Base-by-base conservation (phyloP, 2,797 vertebrate species). In the Glyptemys insculpta region DNA sequence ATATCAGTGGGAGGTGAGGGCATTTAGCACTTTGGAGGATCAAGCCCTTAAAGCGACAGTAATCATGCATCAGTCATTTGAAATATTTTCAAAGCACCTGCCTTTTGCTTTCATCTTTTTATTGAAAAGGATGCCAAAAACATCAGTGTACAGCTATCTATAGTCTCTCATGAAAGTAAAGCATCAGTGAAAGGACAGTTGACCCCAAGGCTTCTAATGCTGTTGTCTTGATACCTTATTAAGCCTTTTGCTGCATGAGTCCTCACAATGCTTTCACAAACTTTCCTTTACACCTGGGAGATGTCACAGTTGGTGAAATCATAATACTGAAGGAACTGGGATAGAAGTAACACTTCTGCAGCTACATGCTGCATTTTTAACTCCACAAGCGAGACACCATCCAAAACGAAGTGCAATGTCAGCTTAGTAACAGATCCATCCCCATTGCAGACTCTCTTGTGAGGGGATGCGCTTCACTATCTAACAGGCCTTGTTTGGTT, bases 201-300 rank as follows among this genome's bases (percentile, higher is more conserved):
- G 37, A 86, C 68, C 88, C 2, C 0, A 59, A 52, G 53, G 85
- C 74, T 87, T 21, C 21, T 44, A n/a, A 49, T 1, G 2, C 29
- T 85, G 16, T 80, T 92, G 78, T 62, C 41, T 49, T 91, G 88
- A 79, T 89, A 84, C 72, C 56, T 59, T 23, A 1, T 86, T 87
- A 11, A 92, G 8, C 44, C 68, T 54, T 91, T 79, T 96, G 81
- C 62, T 54, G 11, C 0, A 19, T 8, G 81, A 87, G 59, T 27
- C 25, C 44, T 91, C 41, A 29, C 31, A 44, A 44, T 1, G 62
- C 83, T 9, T 23, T 91, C 81, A 57, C 1, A 62, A 11, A 50
- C 79, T 56, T 91, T 86, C 65, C 10, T 86, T 94, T 80, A 80
- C 94, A 59, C 49, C 86, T 92, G 72, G 68, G 80, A 96, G 86